phyloP scores from a whole-genome alignment of 2,113 vertebrate genomes.

The Gopherus flavomarginatus region DNA sequence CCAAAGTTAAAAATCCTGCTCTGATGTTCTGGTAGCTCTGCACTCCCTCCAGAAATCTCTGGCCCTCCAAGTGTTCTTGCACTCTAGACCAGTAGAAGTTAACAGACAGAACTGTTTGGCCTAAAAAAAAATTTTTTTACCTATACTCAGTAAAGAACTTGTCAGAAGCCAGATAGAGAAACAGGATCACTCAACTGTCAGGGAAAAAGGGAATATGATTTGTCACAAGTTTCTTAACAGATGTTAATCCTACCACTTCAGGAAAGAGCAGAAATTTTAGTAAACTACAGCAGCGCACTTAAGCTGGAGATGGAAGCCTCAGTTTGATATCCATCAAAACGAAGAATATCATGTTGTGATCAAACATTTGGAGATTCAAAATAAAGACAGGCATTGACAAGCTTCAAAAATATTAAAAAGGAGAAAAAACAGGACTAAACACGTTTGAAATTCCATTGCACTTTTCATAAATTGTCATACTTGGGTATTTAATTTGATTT shows the following conservation, averaged over 20 bases:
- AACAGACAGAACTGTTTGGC: background rate
- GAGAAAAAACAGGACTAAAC: background rate
- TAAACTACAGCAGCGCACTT: background rate
- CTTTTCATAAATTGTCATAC: background rate
- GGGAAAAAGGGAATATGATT: background rate
- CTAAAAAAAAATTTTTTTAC: background rate
- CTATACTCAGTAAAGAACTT: background rate
- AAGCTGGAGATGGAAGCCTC: background rate
- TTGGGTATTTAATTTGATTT: background rate
- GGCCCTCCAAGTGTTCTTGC: background rate
- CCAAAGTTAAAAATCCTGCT: too few species aligned
- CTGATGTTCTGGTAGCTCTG: background rate
- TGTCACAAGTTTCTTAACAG: background rate
- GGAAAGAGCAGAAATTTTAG: background rate
- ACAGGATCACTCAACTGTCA: background rate
- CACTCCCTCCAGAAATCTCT: background rate
- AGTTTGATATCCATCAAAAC: background rate
- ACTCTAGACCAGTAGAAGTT: background rate
- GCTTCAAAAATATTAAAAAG: background rate
- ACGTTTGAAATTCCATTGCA: background rate
- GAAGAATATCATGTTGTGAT: background rate
- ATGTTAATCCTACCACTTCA: background rate
- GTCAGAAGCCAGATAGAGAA: background rate
- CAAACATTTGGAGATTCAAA: background rate
- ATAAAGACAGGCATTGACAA: background rate